phyloP scores from a whole-genome alignment of 2,113 vertebrate genomes.

The Sciurus niger region DNA sequence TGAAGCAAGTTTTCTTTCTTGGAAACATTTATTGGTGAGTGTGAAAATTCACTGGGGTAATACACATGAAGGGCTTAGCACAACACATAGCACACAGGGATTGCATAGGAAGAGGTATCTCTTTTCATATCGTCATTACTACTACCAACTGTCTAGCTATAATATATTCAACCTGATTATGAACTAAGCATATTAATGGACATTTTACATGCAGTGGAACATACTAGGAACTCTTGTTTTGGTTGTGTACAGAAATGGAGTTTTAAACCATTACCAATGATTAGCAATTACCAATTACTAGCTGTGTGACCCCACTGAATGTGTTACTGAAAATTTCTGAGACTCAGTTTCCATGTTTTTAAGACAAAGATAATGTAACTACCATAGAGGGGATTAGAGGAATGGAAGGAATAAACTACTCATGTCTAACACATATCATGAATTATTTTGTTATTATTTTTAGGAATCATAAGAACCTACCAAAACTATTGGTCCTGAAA shows the following conservation, averaged over 20 bases:
- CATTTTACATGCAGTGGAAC: background rate
- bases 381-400: background rate
- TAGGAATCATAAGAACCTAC: background rate
- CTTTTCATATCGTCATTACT: slow-evolving; percentile 33
- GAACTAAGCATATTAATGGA: background rate
- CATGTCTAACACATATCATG: background rate
- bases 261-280: background rate
- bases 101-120: background rate
- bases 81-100: background rate
- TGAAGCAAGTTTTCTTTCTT: background rate
- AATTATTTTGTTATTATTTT: background rate
- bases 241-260: background rate
- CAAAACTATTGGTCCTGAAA: background rate
- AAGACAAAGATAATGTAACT: background rate
- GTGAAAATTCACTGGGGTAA: slow-evolving; percentile 37
- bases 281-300: background rate
- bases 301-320: background rate
- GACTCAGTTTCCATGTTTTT: background rate
- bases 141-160: background rate
- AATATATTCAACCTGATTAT: background rate
- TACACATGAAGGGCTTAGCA: background rate
- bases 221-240: background rate
- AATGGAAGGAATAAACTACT: background rate
- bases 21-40: background rate
- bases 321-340: slow-evolving; percentile 20